phyloP scores from a whole-genome alignment of 2,797 vertebrate species.

The Taenioides sp. region DNA sequence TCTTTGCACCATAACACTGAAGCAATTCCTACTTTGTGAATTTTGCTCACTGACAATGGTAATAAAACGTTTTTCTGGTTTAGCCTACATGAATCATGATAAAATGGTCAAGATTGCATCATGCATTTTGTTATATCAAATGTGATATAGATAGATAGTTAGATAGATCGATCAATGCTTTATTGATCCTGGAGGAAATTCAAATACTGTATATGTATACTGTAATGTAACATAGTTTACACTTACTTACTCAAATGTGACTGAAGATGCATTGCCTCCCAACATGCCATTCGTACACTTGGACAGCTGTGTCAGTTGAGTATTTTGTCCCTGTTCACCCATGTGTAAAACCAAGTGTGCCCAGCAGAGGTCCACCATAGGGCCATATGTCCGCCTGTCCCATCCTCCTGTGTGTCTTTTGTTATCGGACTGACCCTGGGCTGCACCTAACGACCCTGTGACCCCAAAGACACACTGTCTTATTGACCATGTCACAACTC shows the following conservation, averaged over 20 bases:
- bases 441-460: slow-evolving; percentile 47
- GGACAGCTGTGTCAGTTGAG: slow-evolving; percentile 56
- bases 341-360: slow-evolving; percentile 62
- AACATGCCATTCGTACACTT: slow-evolving; percentile 13
- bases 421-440: slow-evolving; percentile 67
- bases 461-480: slow-evolving; percentile 56
- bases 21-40: too few relatives aligned
- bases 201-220: too few relatives aligned
- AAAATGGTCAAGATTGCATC: too few relatives aligned
- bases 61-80: too few relatives aligned
- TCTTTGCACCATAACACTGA: too few relatives aligned
- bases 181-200: too few relatives aligned
- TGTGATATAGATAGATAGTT: too few relatives aligned
- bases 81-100: too few relatives aligned
- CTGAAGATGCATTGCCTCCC: slow-evolving; percentile 14
- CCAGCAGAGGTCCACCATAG: slow-evolving; percentile 58
- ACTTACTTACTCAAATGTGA: background rate
- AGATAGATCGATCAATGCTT: too few relatives aligned
- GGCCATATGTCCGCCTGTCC: slow-evolving; percentile 71
- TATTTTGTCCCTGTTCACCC: slow-evolving; percentile 69
- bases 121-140: background rate
- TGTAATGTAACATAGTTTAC: too few relatives aligned
- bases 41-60: too few relatives aligned
- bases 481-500: slow-evolving; percentile 68
- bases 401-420: slow-evolving; percentile 62